phyloP scores from a whole-genome alignment of 2,888 invertebrate genomes.

The Drosophila nigricruria region DNA sequence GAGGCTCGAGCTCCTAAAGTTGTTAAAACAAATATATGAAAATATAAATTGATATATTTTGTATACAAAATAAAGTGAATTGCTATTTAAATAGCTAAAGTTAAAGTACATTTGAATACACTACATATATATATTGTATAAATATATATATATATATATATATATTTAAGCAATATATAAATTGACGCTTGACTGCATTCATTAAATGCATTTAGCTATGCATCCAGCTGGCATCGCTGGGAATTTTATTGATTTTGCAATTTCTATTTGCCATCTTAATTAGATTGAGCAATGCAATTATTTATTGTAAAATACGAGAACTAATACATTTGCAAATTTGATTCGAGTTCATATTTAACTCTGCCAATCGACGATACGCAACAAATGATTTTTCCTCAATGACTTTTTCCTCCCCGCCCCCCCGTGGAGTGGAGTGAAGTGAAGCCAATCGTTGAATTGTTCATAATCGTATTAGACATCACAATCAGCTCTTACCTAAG shows the following conservation, averaged over 20 bases:
- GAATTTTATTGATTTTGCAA: conserved; percentile 13
- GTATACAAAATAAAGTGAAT: neutral
- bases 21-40: neutral
- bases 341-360: neutral
- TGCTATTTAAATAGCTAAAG: neutral
- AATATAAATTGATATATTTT: neutral
- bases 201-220: conserved; percentile 9
- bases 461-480: conserved; percentile 6
- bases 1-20: neutral
- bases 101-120: neutral
- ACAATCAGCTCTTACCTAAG: conserved; percentile 5
- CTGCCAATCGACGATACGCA: neutral
- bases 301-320: conserved; percentile 10
- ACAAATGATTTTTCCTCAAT: neutral
- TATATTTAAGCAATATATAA: neutral
- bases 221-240: neutral
- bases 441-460: neutral
- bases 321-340: neutral
- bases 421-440: neutral
- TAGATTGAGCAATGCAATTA: conserved; percentile 14
- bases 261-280: conserved; percentile 8
- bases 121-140: neutral
- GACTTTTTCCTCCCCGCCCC: neutral
- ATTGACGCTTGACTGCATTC: neutral
- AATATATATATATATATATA: neutral